Conservation (phyloP, 2,113 vertebrate genomes). For the Nematolebias whitei region DNA sequence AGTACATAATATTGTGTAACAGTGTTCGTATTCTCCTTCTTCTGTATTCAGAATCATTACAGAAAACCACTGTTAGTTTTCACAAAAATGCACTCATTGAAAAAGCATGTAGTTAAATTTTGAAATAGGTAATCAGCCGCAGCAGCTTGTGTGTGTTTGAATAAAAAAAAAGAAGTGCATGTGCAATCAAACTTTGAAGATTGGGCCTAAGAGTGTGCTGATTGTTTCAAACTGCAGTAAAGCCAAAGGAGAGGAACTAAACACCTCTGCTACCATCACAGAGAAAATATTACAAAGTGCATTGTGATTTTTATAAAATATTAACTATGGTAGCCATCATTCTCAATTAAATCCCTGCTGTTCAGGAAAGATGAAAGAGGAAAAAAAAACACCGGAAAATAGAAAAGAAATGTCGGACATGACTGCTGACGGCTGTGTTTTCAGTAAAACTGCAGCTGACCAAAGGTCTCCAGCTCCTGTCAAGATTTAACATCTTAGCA, state of each 20-base stretch:
- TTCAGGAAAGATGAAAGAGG: conserved; percentile 23
- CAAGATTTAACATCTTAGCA: conserved; percentile 30
- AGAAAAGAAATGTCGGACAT: conserved; percentile 16
- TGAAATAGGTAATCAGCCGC: conserved; percentile 1
- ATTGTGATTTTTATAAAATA: conserved; percentile 13
- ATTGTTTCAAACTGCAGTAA: conserved; percentile 22
- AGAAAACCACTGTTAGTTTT: conserved; percentile 3
- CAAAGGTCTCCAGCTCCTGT: conserved; percentile 32
- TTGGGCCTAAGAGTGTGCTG: not conserved
- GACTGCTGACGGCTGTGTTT: conserved; percentile 32
- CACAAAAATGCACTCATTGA: not conserved
- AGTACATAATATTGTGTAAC: not conserved
- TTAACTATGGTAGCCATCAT: conserved; percentile 17
- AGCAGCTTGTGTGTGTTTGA: not conserved
- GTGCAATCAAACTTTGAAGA: not conserved
- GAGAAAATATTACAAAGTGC: conserved; percentile 11
- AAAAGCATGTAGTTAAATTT: conserved; percentile 5
- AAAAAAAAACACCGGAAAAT: conserved; percentile 12
- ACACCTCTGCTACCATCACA: not conserved
- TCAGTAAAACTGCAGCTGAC: conserved; percentile 24
- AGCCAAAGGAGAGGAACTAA: conserved; percentile 3
- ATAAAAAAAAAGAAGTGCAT: not conserved
- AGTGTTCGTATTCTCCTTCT: conserved; percentile 2
- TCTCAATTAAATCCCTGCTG: conserved; percentile 31
- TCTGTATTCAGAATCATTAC: conserved; percentile 10